phyloP scores from a whole-genome alignment of 2,113 vertebrate species.

The Ptilonorhynchus violaceus region DNA sequence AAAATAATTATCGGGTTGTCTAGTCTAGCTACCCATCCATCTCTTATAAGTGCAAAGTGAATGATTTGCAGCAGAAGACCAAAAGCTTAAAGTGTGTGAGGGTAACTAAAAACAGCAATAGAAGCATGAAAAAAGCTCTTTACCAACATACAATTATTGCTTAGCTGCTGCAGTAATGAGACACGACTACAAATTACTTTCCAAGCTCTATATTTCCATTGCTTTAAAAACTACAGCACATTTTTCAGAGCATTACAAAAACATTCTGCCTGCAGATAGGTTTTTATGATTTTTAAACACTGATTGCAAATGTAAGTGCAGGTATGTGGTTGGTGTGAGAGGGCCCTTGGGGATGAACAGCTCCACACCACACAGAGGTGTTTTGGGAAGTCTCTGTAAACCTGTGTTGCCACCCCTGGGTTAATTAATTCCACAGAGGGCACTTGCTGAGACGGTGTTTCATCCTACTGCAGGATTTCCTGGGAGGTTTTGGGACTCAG shows the following conservation, averaged over 20 bases:
- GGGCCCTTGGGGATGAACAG: background rate
- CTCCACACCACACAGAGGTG: rapidly evolving
- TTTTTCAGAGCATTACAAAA: background rate
- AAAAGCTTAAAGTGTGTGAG: background rate
- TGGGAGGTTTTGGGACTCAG: background rate
- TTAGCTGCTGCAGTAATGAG: background rate
- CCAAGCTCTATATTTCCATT: background rate
- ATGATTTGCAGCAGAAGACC: background rate
- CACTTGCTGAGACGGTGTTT: rapidly evolving
- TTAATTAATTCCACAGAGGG: background rate
- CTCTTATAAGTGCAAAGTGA: background rate
- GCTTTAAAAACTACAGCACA: background rate
- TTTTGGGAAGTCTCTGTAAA: background rate
- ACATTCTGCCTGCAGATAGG: background rate
- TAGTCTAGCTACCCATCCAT: background rate
- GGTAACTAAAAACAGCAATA: background rate
- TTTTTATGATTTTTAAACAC: background rate
- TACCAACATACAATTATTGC: background rate
- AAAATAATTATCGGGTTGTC: background rate
- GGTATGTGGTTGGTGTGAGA: background rate
- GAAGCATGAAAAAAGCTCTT: background rate
- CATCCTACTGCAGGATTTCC: background rate
- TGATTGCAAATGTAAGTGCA: background rate
- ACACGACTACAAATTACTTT: background rate
- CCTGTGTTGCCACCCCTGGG: background rate